Base-by-base conservation (phyloP, 2,113 vertebrate genomes). In the Oxyruncus cristatus region DNA sequence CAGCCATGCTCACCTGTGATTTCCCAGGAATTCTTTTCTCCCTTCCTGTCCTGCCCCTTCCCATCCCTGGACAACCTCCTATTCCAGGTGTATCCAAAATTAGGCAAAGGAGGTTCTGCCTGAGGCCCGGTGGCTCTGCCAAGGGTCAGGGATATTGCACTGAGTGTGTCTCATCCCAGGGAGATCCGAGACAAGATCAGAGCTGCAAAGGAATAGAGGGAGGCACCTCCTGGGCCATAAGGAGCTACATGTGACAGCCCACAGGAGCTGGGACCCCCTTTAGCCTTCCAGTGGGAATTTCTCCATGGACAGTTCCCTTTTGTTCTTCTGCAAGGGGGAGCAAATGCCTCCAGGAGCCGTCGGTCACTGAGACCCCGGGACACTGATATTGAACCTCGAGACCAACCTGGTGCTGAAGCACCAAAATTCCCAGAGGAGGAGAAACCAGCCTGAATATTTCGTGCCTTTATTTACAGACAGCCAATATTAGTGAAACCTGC, bases 321-420 rank as follows among this genome's bases (percentile, higher is more conserved):
- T 56, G 50, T 6, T 53, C 35, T 65, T 37, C 59, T 41, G 55
- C 30, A 46, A 14, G 6, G 28, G 3, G 22, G 21, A 28, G 9
- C 42, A 33, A 20, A 61, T 0, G 2, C 26, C 27, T 44, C 24
- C 65, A 5, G 55, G 26, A 50, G 53, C 46, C 5, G 1, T 0
- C 22, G 42, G 14, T n/a, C 62, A 28, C 9, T 9, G 52, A 46
- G 58, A 53, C 2, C 24, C 37, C 72, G 32, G 42, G 56, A 41
- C 4, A 14, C 28, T 0, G 0, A 17, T 1, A n/a, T 1, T 52
- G 71, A 70, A 55, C 33, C 26, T 1, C 0, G 33, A 33, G 11
- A 33, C 12, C 33, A 53, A 0, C 11, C 17, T 21, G n/a, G 17
- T 28, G 46, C 79, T 59, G 68, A 68, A 70, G 37, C 72, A 68